Conservation (phyloP, 37 sponge, comb jelly and placozoan genomes). For the Spongilla lacustris region DNA sequence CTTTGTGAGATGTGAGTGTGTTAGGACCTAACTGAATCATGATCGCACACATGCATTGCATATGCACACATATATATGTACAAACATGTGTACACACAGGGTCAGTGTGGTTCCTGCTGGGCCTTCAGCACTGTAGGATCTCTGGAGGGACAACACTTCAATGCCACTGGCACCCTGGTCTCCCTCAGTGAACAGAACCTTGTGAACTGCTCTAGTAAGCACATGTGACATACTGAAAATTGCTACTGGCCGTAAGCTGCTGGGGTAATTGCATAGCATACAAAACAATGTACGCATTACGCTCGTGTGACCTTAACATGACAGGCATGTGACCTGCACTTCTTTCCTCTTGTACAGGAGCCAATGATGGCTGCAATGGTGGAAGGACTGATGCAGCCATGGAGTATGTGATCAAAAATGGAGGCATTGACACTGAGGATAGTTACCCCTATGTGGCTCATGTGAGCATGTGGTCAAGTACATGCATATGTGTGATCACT, state of each 20-base stretch:
- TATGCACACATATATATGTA: slow-evolving; percentile 45
- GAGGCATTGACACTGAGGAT: slow-evolving; percentile 87
- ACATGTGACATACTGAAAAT: too few relatives aligned
- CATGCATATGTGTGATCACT: too few relatives aligned
- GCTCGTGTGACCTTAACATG: too few relatives aligned
- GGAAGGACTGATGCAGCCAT: slow-evolving; percentile 90
- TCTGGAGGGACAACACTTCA: slow-evolving; percentile 92
- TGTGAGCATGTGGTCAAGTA: not conserved
- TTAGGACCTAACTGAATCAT: too few relatives aligned
- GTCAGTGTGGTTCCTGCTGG: slow-evolving; percentile 95
- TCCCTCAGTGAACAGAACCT: slow-evolving; percentile 88
- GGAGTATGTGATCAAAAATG: slow-evolving; percentile 79
- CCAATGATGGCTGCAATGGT: slow-evolving; percentile 90
- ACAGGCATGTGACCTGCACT: too few relatives aligned
- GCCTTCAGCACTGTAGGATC: slow-evolving; percentile 95
- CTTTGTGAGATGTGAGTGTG: too few relatives aligned
- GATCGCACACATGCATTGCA: slow-evolving; percentile 43
- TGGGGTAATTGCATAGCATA: too few relatives aligned
- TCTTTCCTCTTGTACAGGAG: slow-evolving; percentile 56
- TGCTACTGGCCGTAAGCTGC: too few relatives aligned
- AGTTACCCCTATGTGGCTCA: slow-evolving; percentile 90
- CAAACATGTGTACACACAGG: slow-evolving; percentile 46
- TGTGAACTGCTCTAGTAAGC: slow-evolving; percentile 74
- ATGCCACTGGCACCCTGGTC: slow-evolving; percentile 82
- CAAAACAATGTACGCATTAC: too few relatives aligned